Percentiles rank a stretch among this genome's conserved stretches.
Conservation (phyloP, 2,113 vertebrate species). For the Melanocharis versteri region DNA sequence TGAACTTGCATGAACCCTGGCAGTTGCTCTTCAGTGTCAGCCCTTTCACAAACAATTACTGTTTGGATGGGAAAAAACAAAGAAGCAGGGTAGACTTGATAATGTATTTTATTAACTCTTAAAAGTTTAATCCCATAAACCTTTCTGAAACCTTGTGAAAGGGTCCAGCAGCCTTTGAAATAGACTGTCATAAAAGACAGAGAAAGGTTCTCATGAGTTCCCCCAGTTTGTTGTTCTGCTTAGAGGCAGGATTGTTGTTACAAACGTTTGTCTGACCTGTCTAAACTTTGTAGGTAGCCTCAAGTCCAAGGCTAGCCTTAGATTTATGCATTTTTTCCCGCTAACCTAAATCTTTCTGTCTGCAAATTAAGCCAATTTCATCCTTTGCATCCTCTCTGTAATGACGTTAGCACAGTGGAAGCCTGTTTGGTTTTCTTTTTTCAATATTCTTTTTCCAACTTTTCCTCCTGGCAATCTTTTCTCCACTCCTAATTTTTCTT, state of each 20-base stretch:
- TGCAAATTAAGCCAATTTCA: constrained; percentile 38
- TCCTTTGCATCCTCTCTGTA: constrained; percentile 43
- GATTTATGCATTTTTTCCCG: neutral
- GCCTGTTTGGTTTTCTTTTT: neutral
- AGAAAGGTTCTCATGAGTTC: neutral
- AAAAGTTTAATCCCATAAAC: neutral
- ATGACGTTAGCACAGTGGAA: neutral
- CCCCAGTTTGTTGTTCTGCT: neutral
- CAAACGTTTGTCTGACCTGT: constrained; percentile 10
- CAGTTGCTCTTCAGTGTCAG: constrained; percentile 13
- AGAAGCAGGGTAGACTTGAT: neutral
- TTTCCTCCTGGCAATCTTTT: neutral
- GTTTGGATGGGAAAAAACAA: neutral
- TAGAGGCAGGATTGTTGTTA: neutral
- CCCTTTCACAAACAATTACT: constrained; percentile 21
- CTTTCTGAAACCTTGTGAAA: neutral
- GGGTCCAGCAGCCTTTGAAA: neutral
- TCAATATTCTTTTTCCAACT: neutral
- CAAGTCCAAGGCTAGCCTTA: neutral
- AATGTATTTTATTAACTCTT: constrained; percentile 36
- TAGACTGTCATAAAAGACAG: neutral
- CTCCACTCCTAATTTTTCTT: neutral
- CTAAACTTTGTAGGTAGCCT: constrained; percentile 31
- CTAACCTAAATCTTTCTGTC: constrained; percentile 35
- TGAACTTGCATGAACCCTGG: constrained; percentile 35